phyloP scores from a whole-genome alignment of 2,113 vertebrate genomes.

The Nycticryphes semicollaris region DNA sequence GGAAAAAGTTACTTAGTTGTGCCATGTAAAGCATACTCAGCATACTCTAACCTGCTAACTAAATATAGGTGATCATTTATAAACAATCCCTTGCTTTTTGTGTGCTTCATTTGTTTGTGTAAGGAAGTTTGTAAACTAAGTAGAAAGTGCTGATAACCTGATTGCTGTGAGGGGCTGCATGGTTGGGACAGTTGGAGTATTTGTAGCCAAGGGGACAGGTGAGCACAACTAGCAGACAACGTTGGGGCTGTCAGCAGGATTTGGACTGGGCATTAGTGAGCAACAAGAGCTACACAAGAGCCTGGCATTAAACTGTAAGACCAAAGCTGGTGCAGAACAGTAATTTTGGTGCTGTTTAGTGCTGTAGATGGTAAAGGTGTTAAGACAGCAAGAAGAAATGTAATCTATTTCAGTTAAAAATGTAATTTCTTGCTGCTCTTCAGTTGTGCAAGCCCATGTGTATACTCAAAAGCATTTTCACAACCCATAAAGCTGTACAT shows the following conservation, averaged over 20 bases:
- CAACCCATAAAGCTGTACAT: not conserved
- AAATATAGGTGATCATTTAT: not conserved
- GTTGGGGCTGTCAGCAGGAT: not conserved
- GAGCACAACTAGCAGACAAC: not conserved
- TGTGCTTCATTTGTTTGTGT: not conserved
- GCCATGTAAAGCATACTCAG: not conserved
- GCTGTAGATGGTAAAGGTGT: not conserved
- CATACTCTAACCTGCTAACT: not conserved
- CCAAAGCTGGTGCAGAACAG: not conserved
- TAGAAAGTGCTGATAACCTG: not conserved
- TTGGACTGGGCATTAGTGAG: not conserved
- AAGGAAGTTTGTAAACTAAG: not conserved
- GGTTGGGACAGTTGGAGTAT: rapidly evolving
- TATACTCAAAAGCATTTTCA: not conserved
- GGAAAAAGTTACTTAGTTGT: not conserved
- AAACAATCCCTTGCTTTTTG: not conserved
- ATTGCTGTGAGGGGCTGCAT: rapidly evolving
- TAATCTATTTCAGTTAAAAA: not conserved
- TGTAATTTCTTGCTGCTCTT: not conserved
- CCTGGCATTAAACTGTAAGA: not conserved
- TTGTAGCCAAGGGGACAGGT: not conserved
- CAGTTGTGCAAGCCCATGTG: not conserved
- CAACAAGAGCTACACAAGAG: not conserved
- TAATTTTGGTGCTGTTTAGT: not conserved
- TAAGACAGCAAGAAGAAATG: not conserved